These are phyloP conservation scores for Apomyelois bistriatella DNA, from an alignment of 2,888 invertebrate species.

Conservation along the genomic window DNA sequence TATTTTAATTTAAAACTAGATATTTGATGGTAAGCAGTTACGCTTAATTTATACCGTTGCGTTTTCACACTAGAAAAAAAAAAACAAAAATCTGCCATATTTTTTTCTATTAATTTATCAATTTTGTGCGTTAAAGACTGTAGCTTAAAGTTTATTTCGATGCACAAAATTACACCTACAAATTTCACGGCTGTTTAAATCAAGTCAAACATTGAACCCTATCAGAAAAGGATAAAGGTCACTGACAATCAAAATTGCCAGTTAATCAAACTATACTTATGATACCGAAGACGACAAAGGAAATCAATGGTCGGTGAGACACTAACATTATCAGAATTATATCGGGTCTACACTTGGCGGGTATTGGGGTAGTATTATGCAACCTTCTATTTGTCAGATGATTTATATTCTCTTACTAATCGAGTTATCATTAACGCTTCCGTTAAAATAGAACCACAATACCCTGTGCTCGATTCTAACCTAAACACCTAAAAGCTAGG, in stretches of 20 bases:
- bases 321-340: conserved; percentile 49
- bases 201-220: not conserved
- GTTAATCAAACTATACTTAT: not conserved
- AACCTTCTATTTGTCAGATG: conserved; percentile 52
- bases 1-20: too few relatives aligned
- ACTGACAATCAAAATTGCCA: not conserved
- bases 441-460: conserved; percentile 78
- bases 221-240: conserved; percentile 4
- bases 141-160: too few relatives aligned
- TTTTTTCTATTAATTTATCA: not conserved
- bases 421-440: conserved; percentile 64
- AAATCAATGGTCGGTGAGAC: not conserved
- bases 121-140: not conserved
- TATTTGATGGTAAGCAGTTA: too few relatives aligned
- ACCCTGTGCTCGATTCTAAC: conserved; percentile 75
- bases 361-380: conserved; percentile 77
- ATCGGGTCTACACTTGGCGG: conserved; percentile 64
- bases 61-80: too few relatives aligned
- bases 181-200: too few relatives aligned
- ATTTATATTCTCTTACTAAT: conserved; percentile 57
- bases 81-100: too few relatives aligned
- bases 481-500: conserved; percentile 74
- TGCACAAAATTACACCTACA: too few relatives aligned
- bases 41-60: too few relatives aligned
- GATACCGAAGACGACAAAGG: not conserved